phyloP scores from a whole-genome alignment of 2,113 vertebrate species.

The Formicarius rufipectus region DNA sequence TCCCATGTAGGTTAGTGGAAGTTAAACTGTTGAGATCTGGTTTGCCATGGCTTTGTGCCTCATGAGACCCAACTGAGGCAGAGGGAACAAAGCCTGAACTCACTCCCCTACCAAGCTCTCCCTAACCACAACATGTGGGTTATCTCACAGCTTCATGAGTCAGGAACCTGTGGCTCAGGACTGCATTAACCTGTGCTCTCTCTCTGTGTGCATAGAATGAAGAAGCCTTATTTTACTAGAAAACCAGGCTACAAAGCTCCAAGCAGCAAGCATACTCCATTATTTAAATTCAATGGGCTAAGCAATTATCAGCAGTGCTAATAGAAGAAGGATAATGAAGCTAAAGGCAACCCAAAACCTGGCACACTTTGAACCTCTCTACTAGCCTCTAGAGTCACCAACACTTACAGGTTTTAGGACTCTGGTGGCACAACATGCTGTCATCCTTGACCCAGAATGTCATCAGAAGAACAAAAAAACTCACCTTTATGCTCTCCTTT shows the following conservation, averaged over 20 bases:
- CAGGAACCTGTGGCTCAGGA: not conserved
- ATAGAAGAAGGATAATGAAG: not conserved
- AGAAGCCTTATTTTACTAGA: not conserved
- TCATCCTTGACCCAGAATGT: not conserved
- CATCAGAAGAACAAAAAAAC: not conserved
- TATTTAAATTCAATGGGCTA: not conserved
- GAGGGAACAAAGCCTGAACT: not conserved
- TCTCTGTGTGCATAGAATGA: not conserved
- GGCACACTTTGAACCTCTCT: not conserved
- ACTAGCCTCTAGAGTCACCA: not conserved
- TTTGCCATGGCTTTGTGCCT: not conserved
- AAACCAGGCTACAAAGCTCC: not conserved
- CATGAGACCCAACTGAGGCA: not conserved
- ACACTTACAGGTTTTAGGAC: not conserved
- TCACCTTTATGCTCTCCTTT: not conserved
- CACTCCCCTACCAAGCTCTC: too few relatives aligned
- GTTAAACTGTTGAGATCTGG: not conserved
- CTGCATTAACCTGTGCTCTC: not conserved
- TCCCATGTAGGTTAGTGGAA: not conserved
- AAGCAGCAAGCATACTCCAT: not conserved
- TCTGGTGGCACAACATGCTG: not conserved
- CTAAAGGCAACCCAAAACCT: not conserved
- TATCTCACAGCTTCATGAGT: not conserved
- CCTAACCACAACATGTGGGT: fast-evolving
- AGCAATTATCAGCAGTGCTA: not conserved